Percentiles rank a stretch among this genome's conserved stretches.
Evolutionary conservation across 2,797 vertebrate genomes (phyloP).

Genomic region (Australoheros facetus): DNA sequence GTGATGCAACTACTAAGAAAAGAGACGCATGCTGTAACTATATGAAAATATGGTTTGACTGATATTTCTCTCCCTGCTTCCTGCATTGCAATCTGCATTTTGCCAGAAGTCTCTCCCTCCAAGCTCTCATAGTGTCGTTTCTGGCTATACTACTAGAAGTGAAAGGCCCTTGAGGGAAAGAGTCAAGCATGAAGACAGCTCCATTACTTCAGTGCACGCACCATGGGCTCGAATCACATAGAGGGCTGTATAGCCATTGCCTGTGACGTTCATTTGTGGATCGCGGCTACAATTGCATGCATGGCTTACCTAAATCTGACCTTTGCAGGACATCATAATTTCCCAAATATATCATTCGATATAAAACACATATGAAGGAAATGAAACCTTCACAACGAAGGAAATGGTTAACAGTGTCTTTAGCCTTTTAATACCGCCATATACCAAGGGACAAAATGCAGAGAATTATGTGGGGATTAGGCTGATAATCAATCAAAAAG

Average conservation of each 20-base stretch:
- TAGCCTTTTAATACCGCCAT: constrained; percentile 31
- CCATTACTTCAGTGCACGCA: constrained; percentile 56
- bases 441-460: constrained; percentile 39
- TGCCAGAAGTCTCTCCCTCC: constrained; percentile 29
- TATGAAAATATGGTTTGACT: constrained; percentile 12
- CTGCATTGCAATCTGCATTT: constrained; percentile 48
- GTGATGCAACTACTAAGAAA: constrained; percentile 8
- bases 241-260: constrained; percentile 50
- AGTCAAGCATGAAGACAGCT: constrained; percentile 51
- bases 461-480: constrained; percentile 65
- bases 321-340: constrained; percentile 40
- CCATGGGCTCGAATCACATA: constrained; percentile 29
- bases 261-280: constrained; percentile 45
- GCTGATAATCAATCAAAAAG: constrained; percentile 78
- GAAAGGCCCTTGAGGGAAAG: constrained; percentile 18
- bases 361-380: not conserved
- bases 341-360: constrained; percentile 15
- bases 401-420: constrained; percentile 44
- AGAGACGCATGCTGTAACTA: not conserved
- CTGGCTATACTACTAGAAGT: constrained; percentile 37
- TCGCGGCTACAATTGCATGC: constrained; percentile 53
- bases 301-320: constrained; percentile 43
- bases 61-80: constrained; percentile 24
- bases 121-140: constrained; percentile 11
- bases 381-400: constrained; percentile 16